These are phyloP conservation scores for Actenoides hombroni DNA, from an alignment of 2,113 vertebrate genomes.

Conservation along the genomic window DNA sequence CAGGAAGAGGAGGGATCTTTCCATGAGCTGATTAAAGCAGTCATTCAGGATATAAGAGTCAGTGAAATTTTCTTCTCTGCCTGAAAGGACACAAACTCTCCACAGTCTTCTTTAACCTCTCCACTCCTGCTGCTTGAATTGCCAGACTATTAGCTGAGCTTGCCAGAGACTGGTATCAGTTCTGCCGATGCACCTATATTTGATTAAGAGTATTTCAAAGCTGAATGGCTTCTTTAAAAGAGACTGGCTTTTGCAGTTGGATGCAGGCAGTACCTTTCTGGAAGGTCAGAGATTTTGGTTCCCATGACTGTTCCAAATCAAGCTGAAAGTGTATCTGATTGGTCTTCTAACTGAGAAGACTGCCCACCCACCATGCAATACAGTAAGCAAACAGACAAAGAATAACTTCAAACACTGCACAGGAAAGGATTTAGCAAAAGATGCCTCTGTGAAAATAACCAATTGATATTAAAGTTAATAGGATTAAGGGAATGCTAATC, in stretches of 20 bases:
- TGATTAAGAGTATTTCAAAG: not conserved
- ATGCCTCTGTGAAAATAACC: slow-evolving; percentile 9
- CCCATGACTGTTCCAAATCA: not conserved
- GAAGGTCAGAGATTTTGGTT: not conserved
- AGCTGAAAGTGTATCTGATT: not conserved
- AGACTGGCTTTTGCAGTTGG: not conserved
- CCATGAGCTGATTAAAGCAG: not conserved
- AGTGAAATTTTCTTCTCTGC: not conserved
- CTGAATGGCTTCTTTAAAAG: not conserved
- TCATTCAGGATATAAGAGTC: not conserved
- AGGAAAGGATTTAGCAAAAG: slow-evolving; percentile 11
- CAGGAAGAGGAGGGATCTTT: not conserved
- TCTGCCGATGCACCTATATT: not conserved
- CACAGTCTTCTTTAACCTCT: not conserved
- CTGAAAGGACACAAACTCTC: not conserved
- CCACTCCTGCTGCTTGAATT: not conserved
- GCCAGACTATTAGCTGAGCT: not conserved
- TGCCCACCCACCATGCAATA: not conserved
- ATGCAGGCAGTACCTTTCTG: not conserved
- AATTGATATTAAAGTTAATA: slow-evolving; percentile 43
- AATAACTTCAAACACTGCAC: not conserved
- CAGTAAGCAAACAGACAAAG: not conserved
- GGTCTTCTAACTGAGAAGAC: not conserved
- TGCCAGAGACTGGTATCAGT: not conserved
- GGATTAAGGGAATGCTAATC: slow-evolving; percentile 52